These are phyloP conservation scores for Trichonephila inaurata DNA, from an alignment of 1,140 invertebrate genomes.

Conservation along the genomic window DNA sequence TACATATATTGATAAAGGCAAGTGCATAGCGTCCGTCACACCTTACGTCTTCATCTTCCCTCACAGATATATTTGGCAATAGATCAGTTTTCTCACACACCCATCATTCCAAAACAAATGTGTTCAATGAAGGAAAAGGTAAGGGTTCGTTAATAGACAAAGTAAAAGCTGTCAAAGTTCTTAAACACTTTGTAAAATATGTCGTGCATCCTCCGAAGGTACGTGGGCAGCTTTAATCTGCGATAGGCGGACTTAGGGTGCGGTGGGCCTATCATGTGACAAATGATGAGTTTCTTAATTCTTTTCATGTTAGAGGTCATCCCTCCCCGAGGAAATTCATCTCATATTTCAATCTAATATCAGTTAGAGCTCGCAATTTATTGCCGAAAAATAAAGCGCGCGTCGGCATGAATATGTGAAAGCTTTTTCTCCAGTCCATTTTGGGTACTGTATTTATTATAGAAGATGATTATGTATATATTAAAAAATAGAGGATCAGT, in stretches of 20 bases:
- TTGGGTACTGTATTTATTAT: background rate
- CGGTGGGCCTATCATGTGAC: slow-evolving; percentile 46
- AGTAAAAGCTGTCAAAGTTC: slow-evolving; percentile 8
- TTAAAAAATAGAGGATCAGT: too few species aligned
- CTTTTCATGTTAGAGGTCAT: slow-evolving; percentile 47
- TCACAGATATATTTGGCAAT: too few species aligned
- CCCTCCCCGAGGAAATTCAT: slow-evolving; percentile 37
- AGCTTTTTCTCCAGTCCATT: background rate
- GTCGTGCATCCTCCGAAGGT: background rate
- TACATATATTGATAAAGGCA: background rate
- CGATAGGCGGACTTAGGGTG: slow-evolving; percentile 41
- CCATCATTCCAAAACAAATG: background rate
- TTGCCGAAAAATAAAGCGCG: background rate
- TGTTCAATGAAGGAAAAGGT: background rate
- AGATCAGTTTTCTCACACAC: background rate
- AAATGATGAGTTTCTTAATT: slow-evolving; percentile 59
- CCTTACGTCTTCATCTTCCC: background rate
- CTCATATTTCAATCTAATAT: slow-evolving; percentile 63
- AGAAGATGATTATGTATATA: background rate
- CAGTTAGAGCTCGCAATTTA: slow-evolving; percentile 44
- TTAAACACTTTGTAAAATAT: slow-evolving; percentile 22
- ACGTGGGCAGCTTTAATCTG: slow-evolving; percentile 40
- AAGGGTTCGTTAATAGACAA: background rate
- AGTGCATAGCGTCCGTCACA: background rate
- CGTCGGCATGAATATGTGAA: slow-evolving; percentile 30